phyloP scores from a whole-genome alignment of 2,797 vertebrate species.

The Benthosema pterotum region DNA sequence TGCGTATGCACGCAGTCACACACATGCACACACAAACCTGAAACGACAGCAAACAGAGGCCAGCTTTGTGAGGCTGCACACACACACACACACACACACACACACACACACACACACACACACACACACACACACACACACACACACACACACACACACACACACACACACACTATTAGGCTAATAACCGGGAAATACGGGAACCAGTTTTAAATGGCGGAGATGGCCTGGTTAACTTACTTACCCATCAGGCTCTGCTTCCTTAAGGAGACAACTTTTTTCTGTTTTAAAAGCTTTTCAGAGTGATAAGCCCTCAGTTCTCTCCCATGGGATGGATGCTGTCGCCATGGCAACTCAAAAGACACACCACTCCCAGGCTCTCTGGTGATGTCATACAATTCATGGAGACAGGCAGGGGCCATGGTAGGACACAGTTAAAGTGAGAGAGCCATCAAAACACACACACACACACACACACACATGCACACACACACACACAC shows the following conservation, averaged over 20 bases:
- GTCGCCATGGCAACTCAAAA: slow-evolving; percentile 58
- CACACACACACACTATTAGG: slow-evolving; percentile 29
- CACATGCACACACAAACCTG: not conserved
- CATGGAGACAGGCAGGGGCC: slow-evolving; percentile 48
- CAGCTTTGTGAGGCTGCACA: too few species aligned
- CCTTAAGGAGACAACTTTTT: slow-evolving; percentile 42
- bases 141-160: slow-evolving; percentile 26
- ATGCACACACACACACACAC: not conserved
- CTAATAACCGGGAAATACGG: slow-evolving; percentile 65
- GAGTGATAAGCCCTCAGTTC: slow-evolving; percentile 64
- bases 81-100: slow-evolving; percentile 13
- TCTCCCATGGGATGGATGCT: slow-evolving; percentile 58
- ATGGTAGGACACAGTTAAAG: slow-evolving; percentile 22
- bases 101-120: slow-evolving; percentile 17
- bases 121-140: slow-evolving; percentile 12
- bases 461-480: slow-evolving; percentile 12
- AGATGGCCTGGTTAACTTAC: slow-evolving; percentile 73
- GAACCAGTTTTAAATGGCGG: slow-evolving; percentile 70
- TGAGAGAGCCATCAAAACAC: not conserved
- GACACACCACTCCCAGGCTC: slow-evolving; percentile 29
- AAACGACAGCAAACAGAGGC: too few species aligned
- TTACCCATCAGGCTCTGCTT: slow-evolving; percentile 74
- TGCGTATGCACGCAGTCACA: not conserved
- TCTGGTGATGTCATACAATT: slow-evolving; percentile 60
- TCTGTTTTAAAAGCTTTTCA: slow-evolving; percentile 71